Percentiles rank a stretch among this genome's conserved stretches.
phyloP scores from a whole-genome alignment of 1,140 invertebrate species.

The Paraescarpia echinospica region DNA sequence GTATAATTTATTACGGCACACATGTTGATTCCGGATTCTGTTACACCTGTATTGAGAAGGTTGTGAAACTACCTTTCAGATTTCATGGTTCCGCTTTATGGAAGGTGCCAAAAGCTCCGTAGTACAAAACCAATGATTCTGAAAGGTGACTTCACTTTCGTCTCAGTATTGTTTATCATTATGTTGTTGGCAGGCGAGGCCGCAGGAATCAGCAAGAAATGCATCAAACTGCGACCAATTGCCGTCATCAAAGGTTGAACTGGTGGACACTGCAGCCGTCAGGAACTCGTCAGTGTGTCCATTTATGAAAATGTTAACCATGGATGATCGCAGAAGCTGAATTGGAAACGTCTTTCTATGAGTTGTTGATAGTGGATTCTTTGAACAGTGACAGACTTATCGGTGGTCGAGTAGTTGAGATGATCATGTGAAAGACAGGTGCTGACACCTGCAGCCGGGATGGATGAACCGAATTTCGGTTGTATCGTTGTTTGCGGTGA shows the following conservation, averaged over 20 bases:
- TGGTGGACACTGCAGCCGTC: neutral
- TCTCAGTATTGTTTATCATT: neutral
- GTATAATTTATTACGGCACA: neutral
- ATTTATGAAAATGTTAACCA: neutral
- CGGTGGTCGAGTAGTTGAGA: too few species aligned
- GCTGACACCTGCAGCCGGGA: too few species aligned
- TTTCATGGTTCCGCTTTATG: too few species aligned
- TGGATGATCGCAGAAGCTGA: neutral
- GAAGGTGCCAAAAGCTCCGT: too few species aligned
- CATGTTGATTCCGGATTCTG: neutral
- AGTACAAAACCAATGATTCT: constrained; percentile 16
- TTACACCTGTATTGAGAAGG: neutral
- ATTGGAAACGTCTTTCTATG: neutral
- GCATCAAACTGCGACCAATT: constrained; percentile 95
- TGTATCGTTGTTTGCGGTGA: too few species aligned
- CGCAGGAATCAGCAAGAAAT: constrained; percentile 96
- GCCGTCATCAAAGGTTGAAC: constrained; percentile 93
- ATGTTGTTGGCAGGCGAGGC: constrained; percentile 65
- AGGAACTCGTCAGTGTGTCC: neutral
- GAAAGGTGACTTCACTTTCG: neutral
- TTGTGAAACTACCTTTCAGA: neutral
- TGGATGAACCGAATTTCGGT: too few species aligned
- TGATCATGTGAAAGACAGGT: too few species aligned
- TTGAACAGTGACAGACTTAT: neutral
- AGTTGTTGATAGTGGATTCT: neutral